Evolutionary conservation across 2,797 vertebrate species (phyloP).

Genomic region (Tamandua tetradactyla): DNA sequence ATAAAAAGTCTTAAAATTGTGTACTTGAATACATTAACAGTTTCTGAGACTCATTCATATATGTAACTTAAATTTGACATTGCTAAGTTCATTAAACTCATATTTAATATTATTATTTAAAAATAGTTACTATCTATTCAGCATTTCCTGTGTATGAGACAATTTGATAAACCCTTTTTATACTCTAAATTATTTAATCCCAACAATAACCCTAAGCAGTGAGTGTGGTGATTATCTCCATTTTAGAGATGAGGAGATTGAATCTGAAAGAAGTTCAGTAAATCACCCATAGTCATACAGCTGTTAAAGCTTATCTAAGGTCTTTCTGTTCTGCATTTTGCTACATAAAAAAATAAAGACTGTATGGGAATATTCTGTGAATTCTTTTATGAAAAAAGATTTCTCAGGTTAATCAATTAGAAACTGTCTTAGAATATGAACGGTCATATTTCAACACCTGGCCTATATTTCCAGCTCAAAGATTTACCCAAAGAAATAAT

Average conservation of each 20-base stretch:
- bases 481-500: neutral
- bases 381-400: neutral
- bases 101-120: neutral
- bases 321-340: neutral
- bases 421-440: neutral
- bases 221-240: neutral
- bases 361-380: neutral
- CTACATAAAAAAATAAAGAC: neutral
- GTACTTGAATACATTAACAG: neutral
- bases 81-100: neutral
- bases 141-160: neutral
- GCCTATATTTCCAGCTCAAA: neutral
- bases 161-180: constrained; percentile 12
- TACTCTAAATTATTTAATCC: neutral
- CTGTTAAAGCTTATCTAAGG: neutral
- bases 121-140: constrained; percentile 11
- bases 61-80: constrained; percentile 1
- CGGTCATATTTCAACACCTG: neutral
- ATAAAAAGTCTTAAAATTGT: neutral
- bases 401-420: neutral
- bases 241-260: neutral
- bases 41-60: neutral
- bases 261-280: neutral
- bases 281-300: neutral
- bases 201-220: neutral